Percentiles rank a stretch among this genome's conserved stretches.
phyloP scores from a whole-genome alignment of 2,797 vertebrate genomes.

The Danio kyathit region DNA sequence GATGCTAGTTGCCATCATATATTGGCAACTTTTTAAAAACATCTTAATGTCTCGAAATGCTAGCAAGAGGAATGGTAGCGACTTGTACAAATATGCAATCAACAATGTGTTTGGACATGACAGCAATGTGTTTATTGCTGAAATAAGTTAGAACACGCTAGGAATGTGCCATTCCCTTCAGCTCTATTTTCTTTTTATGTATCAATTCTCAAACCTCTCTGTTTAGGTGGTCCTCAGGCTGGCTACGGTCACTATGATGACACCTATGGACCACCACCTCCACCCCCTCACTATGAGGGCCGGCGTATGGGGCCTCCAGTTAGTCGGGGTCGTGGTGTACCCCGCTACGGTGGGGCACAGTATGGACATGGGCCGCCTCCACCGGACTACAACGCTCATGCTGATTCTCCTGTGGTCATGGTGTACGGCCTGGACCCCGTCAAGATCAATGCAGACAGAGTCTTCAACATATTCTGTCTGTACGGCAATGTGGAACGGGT shows the following conservation, averaged over 20 bases:
- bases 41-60: too few relatives aligned
- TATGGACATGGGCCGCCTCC: slow-evolving; percentile 90
- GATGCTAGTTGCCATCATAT: too few relatives aligned
- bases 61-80: too few relatives aligned
- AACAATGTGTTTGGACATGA: too few relatives aligned
- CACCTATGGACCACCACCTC: slow-evolving; percentile 86
- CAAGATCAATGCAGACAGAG: slow-evolving; percentile 91
- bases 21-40: too few relatives aligned
- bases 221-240: slow-evolving; percentile 86
- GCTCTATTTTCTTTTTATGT: too few relatives aligned
- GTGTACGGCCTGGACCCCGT: slow-evolving; percentile 91
- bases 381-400: slow-evolving; percentile 88
- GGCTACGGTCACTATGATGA: slow-evolving; percentile 92
- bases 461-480: slow-evolving; percentile 95
- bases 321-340: slow-evolving; percentile 85
- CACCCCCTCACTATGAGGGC: slow-evolving; percentile 88
- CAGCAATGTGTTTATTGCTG: too few relatives aligned
- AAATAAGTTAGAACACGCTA: too few relatives aligned
- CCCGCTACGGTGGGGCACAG: slow-evolving; percentile 85
- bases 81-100: too few relatives aligned
- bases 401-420: slow-evolving; percentile 93
- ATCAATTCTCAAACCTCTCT: not conserved
- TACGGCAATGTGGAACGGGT: slow-evolving; percentile 95
- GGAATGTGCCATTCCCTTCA: too few relatives aligned
- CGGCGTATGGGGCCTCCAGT: slow-evolving; percentile 90